Conservation (phyloP, 1,140 invertebrate species). For the Pygmarrhopalites habei region DNA sequence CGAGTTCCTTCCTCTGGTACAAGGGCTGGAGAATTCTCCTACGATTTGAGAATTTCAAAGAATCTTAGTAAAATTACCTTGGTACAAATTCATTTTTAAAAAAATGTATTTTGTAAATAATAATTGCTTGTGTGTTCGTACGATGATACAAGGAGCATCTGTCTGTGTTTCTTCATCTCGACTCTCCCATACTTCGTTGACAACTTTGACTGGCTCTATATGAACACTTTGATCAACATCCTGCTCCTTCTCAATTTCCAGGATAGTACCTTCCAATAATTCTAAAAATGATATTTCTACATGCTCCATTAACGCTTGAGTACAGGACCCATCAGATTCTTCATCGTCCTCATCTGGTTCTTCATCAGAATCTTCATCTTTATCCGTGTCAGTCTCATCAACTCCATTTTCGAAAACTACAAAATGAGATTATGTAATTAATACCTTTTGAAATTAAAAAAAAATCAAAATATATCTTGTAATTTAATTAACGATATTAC, state of each 20-base stretch:
- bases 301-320: slow-evolving; percentile 15
- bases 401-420: too few relatives aligned
- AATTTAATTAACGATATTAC: too few relatives aligned
- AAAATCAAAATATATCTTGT: too few relatives aligned
- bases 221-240: neutral
- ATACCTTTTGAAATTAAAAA: too few relatives aligned
- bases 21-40: neutral
- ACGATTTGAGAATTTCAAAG: neutral
- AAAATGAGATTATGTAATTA: too few relatives aligned
- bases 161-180: slow-evolving; percentile 9
- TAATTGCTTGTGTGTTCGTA: too few relatives aligned
- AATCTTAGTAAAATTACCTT: neutral
- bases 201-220: neutral
- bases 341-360: slow-evolving; percentile 42
- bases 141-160: too few relatives aligned
- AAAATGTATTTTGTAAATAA: neutral
- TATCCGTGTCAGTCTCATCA: too few relatives aligned
- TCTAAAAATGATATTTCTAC: slow-evolving; percentile 17
- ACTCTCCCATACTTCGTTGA: neutral
- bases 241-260: slow-evolving; percentile 13
- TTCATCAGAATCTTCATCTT: slow-evolving; percentile 41
- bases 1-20: neutral
- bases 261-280: slow-evolving; percentile 18
- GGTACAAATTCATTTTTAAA: neutral
- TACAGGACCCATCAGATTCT: slow-evolving; percentile 20